Evolutionary conservation across 92 coral and sea anemone genomes (phyloP).

Genomic region (Epizoanthus fatuus): DNA sequence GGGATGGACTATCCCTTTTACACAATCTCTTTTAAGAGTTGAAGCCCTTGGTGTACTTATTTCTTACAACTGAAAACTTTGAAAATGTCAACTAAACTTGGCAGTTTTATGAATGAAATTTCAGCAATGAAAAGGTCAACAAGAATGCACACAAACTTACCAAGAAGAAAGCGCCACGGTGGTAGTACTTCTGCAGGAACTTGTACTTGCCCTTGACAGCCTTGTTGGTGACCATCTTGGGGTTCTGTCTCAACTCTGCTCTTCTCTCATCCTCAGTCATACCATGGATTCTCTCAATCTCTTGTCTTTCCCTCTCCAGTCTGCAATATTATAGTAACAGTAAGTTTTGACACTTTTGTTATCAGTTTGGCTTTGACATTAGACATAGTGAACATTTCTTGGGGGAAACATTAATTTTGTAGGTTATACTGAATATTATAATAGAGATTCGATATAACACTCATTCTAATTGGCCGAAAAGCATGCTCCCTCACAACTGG

Average conservation of each 20-base stretch:
- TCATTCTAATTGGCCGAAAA: too few species aligned
- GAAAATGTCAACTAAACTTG: background rate
- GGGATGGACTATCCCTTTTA: too few species aligned
- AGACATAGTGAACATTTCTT: too few species aligned
- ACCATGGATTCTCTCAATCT: constrained; percentile 81
- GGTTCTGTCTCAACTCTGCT: constrained; percentile 76
- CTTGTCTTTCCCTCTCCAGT: constrained; percentile 88
- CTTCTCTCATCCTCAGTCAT: constrained; percentile 95
- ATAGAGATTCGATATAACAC: too few species aligned
- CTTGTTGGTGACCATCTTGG: constrained; percentile 88
- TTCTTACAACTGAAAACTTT: background rate
- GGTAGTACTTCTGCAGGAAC: constrained; percentile 95
- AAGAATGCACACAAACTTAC: constrained; percentile 55
- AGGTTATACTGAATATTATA: too few species aligned
- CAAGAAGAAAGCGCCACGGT: constrained; percentile 96
- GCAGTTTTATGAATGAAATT: too few species aligned
- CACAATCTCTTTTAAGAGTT: too few species aligned
- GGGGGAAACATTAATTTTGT: too few species aligned
- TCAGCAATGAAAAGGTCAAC: background rate
- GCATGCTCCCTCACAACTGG: too few species aligned
- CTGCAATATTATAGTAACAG: constrained; percentile 40
- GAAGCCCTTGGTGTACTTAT: too few species aligned
- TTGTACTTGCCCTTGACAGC: constrained; percentile 94
- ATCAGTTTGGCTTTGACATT: background rate
- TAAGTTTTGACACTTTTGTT: background rate